Evolutionary conservation across 1,140 invertebrate genomes (phyloP).

Genomic region (Apocrypta bakeri): DNA sequence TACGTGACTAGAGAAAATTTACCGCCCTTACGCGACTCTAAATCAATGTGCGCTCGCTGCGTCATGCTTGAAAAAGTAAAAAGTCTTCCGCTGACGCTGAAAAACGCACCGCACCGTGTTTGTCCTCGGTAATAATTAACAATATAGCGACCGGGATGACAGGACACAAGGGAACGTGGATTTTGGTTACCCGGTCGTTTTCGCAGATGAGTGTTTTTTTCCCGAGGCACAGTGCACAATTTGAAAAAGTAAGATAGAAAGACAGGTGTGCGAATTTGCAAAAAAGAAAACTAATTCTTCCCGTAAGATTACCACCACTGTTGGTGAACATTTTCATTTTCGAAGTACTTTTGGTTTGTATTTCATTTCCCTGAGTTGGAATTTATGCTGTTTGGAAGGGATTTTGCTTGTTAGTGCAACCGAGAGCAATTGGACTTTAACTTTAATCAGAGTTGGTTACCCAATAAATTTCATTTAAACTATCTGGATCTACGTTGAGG

Average conservation of each 20-base stretch:
- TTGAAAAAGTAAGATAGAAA: neutral
- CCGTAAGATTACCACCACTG: neutral
- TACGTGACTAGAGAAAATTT: slow-evolving; percentile 47
- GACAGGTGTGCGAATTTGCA: neutral
- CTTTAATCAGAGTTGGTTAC: neutral
- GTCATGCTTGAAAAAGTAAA: slow-evolving; percentile 47
- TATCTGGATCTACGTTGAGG: neutral
- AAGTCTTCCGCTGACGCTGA: slow-evolving; percentile 33
- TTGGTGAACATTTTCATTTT: slow-evolving; percentile 30
- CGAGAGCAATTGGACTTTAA: neutral
- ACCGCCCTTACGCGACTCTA: slow-evolving; percentile 40
- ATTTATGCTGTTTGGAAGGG: neutral
- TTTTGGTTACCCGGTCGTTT: neutral
- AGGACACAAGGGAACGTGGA: neutral
- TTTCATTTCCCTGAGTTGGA: neutral
- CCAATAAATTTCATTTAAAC: neutral
- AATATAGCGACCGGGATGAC: slow-evolving; percentile 1
- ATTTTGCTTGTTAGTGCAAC: neutral
- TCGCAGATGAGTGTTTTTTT: neutral
- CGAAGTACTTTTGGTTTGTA: slow-evolving; percentile 7
- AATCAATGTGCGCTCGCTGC: slow-evolving; percentile 40
- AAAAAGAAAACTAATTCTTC: slow-evolving; percentile 31
- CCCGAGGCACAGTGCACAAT: neutral
- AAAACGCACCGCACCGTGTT: neutral
- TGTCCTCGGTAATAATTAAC: slow-evolving; percentile 46